A percentile compares a stretch with the other conserved stretches of the same genome.
phyloP scores from a whole-genome alignment of 2,113 vertebrate species.

The Circaetus cinerascens region DNA sequence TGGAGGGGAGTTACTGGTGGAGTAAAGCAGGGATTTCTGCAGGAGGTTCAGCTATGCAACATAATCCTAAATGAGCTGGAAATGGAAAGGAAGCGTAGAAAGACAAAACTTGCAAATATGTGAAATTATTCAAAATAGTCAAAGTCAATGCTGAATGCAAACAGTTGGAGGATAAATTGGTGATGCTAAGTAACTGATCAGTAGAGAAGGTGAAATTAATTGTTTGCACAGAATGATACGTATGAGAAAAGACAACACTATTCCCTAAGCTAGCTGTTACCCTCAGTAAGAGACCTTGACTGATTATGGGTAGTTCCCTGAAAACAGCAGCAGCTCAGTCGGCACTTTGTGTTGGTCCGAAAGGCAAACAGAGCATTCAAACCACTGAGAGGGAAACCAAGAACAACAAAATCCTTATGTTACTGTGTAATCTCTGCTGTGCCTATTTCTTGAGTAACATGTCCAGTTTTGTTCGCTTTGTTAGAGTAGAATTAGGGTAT shows the following conservation, averaged over 20 bases:
- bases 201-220: not conserved
- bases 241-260: not conserved
- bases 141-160: not conserved
- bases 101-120: not conserved
- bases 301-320: not conserved
- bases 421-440: not conserved
- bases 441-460: not conserved
- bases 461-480: conserved; percentile 16
- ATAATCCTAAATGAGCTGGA: not conserved
- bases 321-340: not conserved
- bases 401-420: not conserved
- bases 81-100: not conserved
- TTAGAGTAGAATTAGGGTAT: not conserved
- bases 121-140: not conserved
- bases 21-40: not conserved
- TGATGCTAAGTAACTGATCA: not conserved
- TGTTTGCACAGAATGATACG: not conserved
- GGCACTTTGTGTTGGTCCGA: not conserved
- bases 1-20: not conserved
- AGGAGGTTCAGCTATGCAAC: not conserved
- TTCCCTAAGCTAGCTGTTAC: not conserved
- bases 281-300: not conserved
- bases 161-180: not conserved
- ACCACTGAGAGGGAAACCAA: not conserved
- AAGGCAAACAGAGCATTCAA: not conserved